Evolutionary conservation across 2,113 vertebrate species (phyloP).

Genomic region (Microtus pennsylvanicus): DNA sequence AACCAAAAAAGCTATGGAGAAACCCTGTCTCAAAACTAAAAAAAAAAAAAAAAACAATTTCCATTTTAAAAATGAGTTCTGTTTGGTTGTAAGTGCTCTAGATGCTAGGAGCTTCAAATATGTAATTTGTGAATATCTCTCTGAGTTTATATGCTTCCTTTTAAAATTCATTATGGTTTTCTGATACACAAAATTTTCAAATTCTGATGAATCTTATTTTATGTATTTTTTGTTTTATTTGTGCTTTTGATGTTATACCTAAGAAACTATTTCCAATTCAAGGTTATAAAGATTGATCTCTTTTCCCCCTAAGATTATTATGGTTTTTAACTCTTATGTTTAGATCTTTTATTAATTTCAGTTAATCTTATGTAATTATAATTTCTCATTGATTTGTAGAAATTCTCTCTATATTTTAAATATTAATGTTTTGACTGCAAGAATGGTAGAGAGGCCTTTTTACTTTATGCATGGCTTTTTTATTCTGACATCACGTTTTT

Average conservation of each 20-base stretch:
- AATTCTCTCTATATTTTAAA: background rate
- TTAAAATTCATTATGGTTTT: background rate
- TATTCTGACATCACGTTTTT: constrained; percentile 4
- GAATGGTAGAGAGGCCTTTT: background rate
- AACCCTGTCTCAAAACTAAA: too few relatives aligned
- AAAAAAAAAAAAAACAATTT: too few relatives aligned
- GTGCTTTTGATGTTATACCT: background rate
- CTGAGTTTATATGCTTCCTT: background rate
- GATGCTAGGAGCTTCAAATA: background rate
- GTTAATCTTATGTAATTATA: constrained; percentile 6
- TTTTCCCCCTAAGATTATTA: background rate
- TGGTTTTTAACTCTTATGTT: background rate
- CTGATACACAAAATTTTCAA: background rate
- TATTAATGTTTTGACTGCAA: background rate
- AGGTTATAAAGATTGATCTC: background rate
- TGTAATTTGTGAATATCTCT: background rate
- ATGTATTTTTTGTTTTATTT: background rate
- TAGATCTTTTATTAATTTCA: background rate
- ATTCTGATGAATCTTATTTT: background rate
- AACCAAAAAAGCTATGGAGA: too few relatives aligned
- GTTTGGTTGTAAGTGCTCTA: background rate
- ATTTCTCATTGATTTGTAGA: background rate
- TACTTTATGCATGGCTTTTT: background rate
- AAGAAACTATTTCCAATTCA: background rate
- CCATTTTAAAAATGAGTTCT: background rate